Percentiles rank a stretch among this genome's conserved stretches.
phyloP scores from a whole-genome alignment of 2,888 invertebrate species.

The Hypselothyrea guttata region DNA sequence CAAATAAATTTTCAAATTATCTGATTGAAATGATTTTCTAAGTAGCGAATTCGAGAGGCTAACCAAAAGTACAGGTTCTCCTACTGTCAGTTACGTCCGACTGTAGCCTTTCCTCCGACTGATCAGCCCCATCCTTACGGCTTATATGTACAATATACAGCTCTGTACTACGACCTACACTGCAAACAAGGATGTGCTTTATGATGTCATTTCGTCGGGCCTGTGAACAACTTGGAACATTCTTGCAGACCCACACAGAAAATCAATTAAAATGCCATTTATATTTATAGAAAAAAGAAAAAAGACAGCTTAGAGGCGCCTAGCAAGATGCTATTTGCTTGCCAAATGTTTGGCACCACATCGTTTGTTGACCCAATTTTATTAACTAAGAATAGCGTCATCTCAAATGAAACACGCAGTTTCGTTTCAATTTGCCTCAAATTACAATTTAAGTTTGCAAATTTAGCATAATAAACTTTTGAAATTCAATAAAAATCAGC shows the following conservation, averaged over 20 bases:
- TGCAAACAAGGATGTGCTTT: no score
- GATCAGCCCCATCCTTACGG: no score
- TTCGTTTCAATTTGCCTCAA: slow-evolving; percentile 27
- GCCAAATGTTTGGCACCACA: slow-evolving; percentile 57
- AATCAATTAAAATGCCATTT: slow-evolving; percentile 67
- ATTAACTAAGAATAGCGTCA: slow-evolving; percentile 61
- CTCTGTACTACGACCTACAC: background rate
- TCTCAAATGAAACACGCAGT: slow-evolving; percentile 25
- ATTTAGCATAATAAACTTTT: no score
- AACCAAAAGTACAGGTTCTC: no score
- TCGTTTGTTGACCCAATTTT: slow-evolving; percentile 67
- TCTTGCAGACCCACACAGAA: slow-evolving; percentile 31
- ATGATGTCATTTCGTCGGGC: slow-evolving; percentile 56
- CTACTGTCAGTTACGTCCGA: no score
- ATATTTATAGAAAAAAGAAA: slow-evolving; percentile 26
- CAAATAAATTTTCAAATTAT: no score
- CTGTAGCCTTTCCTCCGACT: no score
- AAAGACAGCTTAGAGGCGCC: slow-evolving; percentile 18
- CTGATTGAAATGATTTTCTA: no score
- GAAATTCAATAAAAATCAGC: background rate
- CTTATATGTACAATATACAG: background rate
- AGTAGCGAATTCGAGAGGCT: no score
- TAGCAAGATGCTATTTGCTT: slow-evolving; percentile 21
- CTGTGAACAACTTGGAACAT: background rate
- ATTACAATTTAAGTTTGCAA: slow-evolving; percentile 35